A percentile compares a stretch with the other conserved stretches of the same genome.
These are phyloP conservation scores for Tenthredo notha DNA, from an alignment of 2,888 invertebrate genomes.

Conservation along the genomic window DNA sequence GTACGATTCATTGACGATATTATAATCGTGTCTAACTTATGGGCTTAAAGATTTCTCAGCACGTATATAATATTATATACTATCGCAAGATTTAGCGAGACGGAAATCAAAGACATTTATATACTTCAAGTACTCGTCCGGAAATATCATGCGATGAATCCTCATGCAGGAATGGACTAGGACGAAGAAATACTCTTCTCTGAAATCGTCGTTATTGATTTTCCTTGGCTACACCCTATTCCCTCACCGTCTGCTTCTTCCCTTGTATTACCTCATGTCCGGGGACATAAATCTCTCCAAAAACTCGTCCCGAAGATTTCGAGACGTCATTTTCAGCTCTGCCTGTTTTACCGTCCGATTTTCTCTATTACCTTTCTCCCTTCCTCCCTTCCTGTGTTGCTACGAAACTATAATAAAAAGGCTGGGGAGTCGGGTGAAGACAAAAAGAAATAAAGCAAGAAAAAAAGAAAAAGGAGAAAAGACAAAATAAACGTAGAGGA, in stretches of 20 bases:
- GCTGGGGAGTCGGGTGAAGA: conserved; percentile 42
- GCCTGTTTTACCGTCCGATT: conserved; percentile 54
- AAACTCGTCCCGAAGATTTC: conserved; percentile 19
- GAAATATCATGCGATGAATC: conserved; percentile 25
- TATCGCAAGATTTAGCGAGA: not conserved
- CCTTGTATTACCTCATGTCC: conserved; percentile 24
- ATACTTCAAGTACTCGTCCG: not conserved
- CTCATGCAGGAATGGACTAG: not conserved
- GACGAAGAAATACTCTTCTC: conserved; percentile 5
- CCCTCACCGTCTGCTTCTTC: not conserved
- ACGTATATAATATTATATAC: not conserved
- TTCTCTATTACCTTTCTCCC: conserved; percentile 38
- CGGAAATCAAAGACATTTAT: not conserved
- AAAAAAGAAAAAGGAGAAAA: not conserved
- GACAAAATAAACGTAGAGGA: conserved; percentile 5
- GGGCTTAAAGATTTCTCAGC: not conserved
- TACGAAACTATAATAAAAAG: conserved; percentile 40
- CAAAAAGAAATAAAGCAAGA: conserved; percentile 27
- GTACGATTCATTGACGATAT: not conserved
- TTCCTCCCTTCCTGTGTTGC: conserved; percentile 26
- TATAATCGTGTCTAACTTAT: not conserved
- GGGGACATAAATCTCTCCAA: conserved; percentile 22
- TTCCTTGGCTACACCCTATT: not conserved
- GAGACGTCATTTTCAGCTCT: conserved; percentile 28
- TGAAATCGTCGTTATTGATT: conserved; percentile 31